These are phyloP conservation scores for Spermophilus dauricus DNA, from an alignment of 2,113 vertebrate genomes.

Conservation along the genomic window DNA sequence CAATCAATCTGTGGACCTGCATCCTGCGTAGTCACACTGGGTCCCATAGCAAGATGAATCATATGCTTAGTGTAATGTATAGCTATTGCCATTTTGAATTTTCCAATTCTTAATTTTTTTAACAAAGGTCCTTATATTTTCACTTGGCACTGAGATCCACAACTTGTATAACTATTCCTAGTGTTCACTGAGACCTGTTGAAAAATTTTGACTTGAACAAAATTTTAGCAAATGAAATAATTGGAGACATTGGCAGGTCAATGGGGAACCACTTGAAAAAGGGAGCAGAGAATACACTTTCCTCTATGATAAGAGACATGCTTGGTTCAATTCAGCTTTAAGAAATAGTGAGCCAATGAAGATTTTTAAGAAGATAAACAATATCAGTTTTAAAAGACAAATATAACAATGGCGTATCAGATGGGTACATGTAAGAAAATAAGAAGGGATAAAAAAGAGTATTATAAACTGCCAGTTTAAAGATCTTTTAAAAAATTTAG, in stretches of 20 bases:
- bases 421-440: not conserved
- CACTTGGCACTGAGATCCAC: not conserved
- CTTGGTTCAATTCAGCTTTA: not conserved
- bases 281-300: not conserved
- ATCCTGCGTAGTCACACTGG: not conserved
- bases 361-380: not conserved
- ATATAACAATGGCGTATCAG: not conserved
- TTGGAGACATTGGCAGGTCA: not conserved
- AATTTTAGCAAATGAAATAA: not conserved
- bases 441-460: not conserved
- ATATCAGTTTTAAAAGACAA: not conserved
- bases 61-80: not conserved
- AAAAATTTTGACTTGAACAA: not conserved
- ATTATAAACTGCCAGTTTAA: not conserved
- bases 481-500: not conserved
- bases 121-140: not conserved
- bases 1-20: accelerated
- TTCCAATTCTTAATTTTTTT: not conserved
- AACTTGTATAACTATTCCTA: not conserved
- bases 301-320: not conserved
- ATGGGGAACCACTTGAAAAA: not conserved
- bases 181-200: not conserved
- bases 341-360: not conserved
- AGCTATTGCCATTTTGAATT: not conserved
- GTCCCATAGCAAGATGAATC: accelerated